Evolutionary conservation across 2,113 vertebrate genomes (phyloP).

Genomic region (Platycercus adscitus): DNA sequence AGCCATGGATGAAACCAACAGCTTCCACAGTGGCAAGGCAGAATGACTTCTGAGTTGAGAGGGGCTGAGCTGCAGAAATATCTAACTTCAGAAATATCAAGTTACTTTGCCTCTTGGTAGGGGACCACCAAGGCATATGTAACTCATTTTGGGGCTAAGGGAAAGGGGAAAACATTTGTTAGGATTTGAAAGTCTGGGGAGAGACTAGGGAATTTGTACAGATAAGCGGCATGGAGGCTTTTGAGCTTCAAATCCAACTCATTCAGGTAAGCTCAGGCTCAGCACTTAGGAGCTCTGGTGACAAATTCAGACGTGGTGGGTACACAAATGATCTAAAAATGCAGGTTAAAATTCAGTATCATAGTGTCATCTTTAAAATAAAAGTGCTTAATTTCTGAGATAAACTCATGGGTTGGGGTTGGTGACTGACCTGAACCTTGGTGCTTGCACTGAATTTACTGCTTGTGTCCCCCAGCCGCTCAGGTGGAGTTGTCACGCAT

Average conservation of each 20-base stretch:
- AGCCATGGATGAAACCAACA: background rate
- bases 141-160: background rate
- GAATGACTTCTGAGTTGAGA: background rate
- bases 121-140: too few relatives aligned
- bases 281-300: background rate
- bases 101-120: background rate
- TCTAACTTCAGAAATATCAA: background rate
- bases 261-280: background rate
- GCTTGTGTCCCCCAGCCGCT: background rate
- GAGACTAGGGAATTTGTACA: too few relatives aligned
- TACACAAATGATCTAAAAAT: background rate
- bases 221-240: background rate
- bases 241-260: background rate
- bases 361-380: background rate
- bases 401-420: too few relatives aligned
- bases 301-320: background rate
- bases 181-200: background rate
- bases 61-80: background rate
- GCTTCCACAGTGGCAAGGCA: background rate
- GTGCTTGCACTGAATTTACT: background rate
- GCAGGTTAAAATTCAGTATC: background rate
- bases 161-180: background rate
- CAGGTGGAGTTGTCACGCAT: fast-evolving
- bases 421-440: fast-evolving
- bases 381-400: background rate